phyloP scores from a whole-genome alignment of 1,140 invertebrate genomes.

The Glossosoma conforme region DNA sequence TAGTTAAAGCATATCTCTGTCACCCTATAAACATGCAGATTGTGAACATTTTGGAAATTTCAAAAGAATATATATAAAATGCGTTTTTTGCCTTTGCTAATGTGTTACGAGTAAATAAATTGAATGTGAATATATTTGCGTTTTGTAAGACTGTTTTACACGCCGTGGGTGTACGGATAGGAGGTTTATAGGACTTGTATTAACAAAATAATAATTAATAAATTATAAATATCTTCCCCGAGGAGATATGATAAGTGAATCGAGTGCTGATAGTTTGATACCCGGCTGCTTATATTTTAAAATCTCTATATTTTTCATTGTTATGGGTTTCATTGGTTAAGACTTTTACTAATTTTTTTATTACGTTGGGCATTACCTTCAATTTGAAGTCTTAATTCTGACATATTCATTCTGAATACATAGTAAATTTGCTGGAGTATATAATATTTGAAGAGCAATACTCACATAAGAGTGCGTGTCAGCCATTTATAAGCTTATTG shows the following conservation, averaged over 20 bases:
- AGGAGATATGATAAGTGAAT: not conserved
- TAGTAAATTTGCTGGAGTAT: no score
- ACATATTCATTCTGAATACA: no score
- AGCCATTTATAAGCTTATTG: no score
- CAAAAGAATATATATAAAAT: not conserved
- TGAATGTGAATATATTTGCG: constrained; percentile 5
- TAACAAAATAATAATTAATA: not conserved
- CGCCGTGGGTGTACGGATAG: constrained; percentile 7
- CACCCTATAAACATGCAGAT: not conserved
- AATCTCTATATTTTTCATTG: not conserved
- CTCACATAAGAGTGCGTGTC: no score
- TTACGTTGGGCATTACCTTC: no score
- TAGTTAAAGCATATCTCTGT: not conserved
- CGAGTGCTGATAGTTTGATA: not conserved
- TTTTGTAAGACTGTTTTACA: constrained; percentile 5
- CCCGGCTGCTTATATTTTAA: not conserved
- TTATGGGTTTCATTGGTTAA: not conserved
- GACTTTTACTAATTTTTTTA: no score
- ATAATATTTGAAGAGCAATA: no score
- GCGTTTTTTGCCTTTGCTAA: not conserved
- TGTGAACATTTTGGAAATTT: not conserved
- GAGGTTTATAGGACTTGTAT: not conserved
- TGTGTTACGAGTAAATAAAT: not conserved
- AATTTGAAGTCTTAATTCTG: no score
- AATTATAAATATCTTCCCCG: not conserved